Conservation (phyloP, 2,113 vertebrate genomes). For the Scophthalmus maximus region DNA sequence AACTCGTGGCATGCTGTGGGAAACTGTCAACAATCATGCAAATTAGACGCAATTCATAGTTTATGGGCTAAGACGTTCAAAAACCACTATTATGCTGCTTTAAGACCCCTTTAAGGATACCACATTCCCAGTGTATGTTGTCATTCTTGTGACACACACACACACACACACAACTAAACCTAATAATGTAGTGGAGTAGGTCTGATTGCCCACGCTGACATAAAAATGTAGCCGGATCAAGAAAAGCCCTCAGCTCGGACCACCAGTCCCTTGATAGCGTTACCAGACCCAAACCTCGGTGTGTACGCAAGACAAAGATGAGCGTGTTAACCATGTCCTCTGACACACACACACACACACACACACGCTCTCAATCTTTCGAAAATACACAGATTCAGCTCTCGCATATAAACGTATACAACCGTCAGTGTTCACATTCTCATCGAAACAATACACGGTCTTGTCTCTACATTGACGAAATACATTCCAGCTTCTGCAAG, state of each 20-base stretch:
- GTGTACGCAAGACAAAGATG: slow-evolving; percentile 38
- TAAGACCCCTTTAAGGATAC: slow-evolving; percentile 16
- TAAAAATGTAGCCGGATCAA: slow-evolving; percentile 34
- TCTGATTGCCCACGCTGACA: slow-evolving; percentile 23
- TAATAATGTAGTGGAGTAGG: slow-evolving; percentile 21
- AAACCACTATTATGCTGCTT: slow-evolving; percentile 12
- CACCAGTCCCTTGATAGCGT: slow-evolving; percentile 30
- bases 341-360: too few relatives aligned
- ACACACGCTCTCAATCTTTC: slow-evolving; percentile 2
- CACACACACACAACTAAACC: slow-evolving; percentile 5
- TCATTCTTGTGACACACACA: background rate
- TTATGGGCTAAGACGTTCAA: slow-evolving; percentile 7
- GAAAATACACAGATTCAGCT: background rate
- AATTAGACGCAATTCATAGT: slow-evolving; percentile 19
- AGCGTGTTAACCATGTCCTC: slow-evolving; percentile 45
- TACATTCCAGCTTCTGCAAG: background rate
- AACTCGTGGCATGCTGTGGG: background rate
- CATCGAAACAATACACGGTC: background rate
- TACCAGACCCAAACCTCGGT: slow-evolving; percentile 38
- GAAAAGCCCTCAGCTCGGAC: slow-evolving; percentile 26
- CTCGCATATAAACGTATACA: too few relatives aligned
- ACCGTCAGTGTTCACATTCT: too few relatives aligned
- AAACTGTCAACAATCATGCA: slow-evolving; percentile 5
- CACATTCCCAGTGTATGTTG: slow-evolving; percentile 8
- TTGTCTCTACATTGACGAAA: too few relatives aligned